A percentile compares a stretch with the other conserved stretches of the same genome.
Evolutionary conservation across 2,797 vertebrate genomes (phyloP).

Genomic region (Prunella strophiata): DNA sequence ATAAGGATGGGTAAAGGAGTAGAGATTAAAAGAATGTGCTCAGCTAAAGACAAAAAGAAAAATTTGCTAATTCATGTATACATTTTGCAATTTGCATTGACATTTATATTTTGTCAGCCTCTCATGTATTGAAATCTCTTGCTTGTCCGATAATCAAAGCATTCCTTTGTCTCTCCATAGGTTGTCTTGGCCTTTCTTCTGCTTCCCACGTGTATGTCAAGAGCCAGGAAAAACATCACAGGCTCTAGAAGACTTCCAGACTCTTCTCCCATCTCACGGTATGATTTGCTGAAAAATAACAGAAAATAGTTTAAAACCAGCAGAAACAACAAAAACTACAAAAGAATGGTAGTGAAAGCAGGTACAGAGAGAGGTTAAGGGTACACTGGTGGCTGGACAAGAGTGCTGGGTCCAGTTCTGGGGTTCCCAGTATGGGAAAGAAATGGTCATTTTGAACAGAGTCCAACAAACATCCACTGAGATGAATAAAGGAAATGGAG

Average conservation of each 20-base stretch:
- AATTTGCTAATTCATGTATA: neutral
- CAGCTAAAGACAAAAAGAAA: neutral
- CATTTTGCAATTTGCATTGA: neutral
- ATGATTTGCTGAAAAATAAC: neutral
- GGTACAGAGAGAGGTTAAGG: neutral
- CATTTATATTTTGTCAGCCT: neutral
- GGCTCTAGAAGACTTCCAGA: neutral
- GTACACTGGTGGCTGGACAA: neutral
- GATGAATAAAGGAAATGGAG: neutral
- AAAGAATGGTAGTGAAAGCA: neutral
- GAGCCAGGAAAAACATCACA: neutral
- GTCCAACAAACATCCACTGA: accelerated
- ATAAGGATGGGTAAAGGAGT: neutral
- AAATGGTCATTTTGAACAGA: neutral
- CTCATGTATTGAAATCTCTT: neutral
- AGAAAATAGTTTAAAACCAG: neutral
- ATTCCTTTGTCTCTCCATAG: neutral
- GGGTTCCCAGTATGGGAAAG: accelerated
- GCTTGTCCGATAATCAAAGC: neutral
- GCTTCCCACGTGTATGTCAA: accelerated
- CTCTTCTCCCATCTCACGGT: neutral
- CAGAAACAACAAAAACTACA: neutral
- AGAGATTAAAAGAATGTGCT: neutral
- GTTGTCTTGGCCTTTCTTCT: neutral
- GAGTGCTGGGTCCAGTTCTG: neutral